These are phyloP conservation scores for Mus musculus DNA, from an alignment of 2,113 vertebrate species.

Conservation along the genomic window GRCm39 chr1:86698501-86699000, in stretches of 20 bases:
- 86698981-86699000: background rate
- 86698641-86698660: slow-evolving; percentile 77
- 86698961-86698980: background rate
- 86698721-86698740: slow-evolving; percentile 73
- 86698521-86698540: slow-evolving; percentile 88
- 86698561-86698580: slow-evolving; percentile 63
- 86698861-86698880: slow-evolving; percentile 77
- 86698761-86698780: slow-evolving; percentile 76
- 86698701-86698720: slow-evolving; percentile 70
- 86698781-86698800: slow-evolving; percentile 79
- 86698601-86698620: slow-evolving; percentile 77
- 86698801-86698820: slow-evolving; percentile 78
- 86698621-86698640: slow-evolving; percentile 60
- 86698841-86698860: slow-evolving; percentile 78
- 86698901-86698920: slow-evolving; percentile 19
- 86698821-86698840: slow-evolving; percentile 68
- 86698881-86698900: slow-evolving; percentile 69
- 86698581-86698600: slow-evolving; percentile 78
- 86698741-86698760: slow-evolving; percentile 78
- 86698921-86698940: slow-evolving; percentile 41
- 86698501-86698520: slow-evolving; percentile 84
- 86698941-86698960: slow-evolving; percentile 7
- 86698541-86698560: slow-evolving; percentile 84
- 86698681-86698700: slow-evolving; percentile 72
- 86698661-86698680: slow-evolving; percentile 77